phyloP scores from a whole-genome alignment of 2,797 vertebrate species.

The Leptodactylus fallax region DNA sequence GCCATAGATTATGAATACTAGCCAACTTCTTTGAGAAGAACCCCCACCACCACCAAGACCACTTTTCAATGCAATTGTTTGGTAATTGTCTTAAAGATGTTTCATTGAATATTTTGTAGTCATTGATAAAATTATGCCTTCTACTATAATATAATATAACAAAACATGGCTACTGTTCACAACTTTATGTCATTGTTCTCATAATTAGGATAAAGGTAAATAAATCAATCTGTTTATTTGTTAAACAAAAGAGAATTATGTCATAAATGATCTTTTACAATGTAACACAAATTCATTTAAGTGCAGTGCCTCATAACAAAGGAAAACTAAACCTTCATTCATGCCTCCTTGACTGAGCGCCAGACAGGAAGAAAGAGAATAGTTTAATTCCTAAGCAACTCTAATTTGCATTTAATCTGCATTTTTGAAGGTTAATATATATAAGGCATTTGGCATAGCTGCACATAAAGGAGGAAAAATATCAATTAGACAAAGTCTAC shows the following conservation, averaged over 20 bases:
- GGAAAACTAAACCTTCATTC: background rate
- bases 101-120: too few species aligned
- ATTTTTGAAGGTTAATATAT: slow-evolving; percentile 58
- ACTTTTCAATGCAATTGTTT: too few species aligned
- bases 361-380: slow-evolving; percentile 53
- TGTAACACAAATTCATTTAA: slow-evolving; percentile 53
- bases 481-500: slow-evolving; percentile 51
- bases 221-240: slow-evolving; percentile 37
- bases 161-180: too few species aligned
- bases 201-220: background rate
- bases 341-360: slow-evolving; percentile 43
- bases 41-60: too few species aligned
- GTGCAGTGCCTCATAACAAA: background rate
- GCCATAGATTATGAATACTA: too few species aligned
- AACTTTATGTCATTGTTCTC: too few species aligned
- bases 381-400: slow-evolving; percentile 44
- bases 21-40: too few species aligned
- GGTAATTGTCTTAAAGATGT: too few species aligned
- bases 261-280: slow-evolving; percentile 50
- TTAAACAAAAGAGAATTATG: slow-evolving; percentile 58
- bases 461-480: slow-evolving; percentile 47
- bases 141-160: too few species aligned
- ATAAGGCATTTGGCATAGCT: slow-evolving; percentile 21
- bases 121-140: too few species aligned
- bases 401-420: slow-evolving; percentile 60